phyloP scores from a whole-genome alignment of 2,113 vertebrate species.

The Nothocercus nigrocapillus region DNA sequence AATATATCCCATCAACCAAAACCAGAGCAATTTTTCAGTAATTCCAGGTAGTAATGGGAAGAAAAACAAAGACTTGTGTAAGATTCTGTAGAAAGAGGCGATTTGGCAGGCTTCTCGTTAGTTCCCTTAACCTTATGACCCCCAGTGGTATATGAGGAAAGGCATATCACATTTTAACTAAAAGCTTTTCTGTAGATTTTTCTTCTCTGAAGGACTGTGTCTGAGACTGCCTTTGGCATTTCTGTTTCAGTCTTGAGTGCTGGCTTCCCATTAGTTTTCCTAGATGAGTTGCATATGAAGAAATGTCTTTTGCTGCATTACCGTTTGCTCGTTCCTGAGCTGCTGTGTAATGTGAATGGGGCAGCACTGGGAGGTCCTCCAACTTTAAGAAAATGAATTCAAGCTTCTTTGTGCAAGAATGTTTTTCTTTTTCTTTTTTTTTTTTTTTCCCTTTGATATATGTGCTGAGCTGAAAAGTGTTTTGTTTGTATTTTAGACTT shows the following conservation, averaged over 20 bases:
- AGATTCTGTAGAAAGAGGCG: neutral
- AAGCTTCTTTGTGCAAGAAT: neutral
- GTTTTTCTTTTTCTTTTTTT: neutral
- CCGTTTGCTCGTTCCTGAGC: neutral
- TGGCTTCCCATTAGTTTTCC: neutral
- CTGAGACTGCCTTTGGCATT: neutral
- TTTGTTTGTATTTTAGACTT: neutral
- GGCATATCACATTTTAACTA: neutral
- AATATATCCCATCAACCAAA: neutral
- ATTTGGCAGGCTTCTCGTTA: neutral
- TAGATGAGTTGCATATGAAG: neutral
- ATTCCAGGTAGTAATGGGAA: neutral
- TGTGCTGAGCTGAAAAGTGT: neutral
- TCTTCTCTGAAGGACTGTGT: neutral
- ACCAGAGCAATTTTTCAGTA: neutral
- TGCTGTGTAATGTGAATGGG: neutral
- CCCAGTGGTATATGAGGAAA: neutral
- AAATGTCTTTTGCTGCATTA: neutral
- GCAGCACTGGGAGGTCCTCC: rapidly evolving
- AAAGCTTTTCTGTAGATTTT: neutral
- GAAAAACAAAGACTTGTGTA: neutral
- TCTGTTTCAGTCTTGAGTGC: neutral
- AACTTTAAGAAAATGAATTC: neutral
- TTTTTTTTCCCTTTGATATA: neutral
- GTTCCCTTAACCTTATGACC: neutral